Evolutionary conservation across 2,888 invertebrate genomes (phyloP), one percentile per base, ranked within the genome.

Genomic region (Heteropelma amictum): DNA sequence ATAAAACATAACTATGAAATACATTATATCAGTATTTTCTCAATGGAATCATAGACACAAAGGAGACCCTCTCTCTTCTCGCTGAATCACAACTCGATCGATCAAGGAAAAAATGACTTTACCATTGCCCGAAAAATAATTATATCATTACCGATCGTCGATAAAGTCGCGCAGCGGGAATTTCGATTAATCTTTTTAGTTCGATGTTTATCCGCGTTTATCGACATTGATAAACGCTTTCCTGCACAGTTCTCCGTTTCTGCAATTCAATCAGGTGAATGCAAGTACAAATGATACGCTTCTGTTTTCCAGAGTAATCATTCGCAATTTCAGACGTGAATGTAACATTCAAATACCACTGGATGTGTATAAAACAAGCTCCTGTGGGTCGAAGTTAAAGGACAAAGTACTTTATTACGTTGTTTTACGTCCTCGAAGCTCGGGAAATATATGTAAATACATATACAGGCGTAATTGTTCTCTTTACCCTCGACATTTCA

Each of bases 361-460:
- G n/a, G n/a, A n/a, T n/a, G n/a, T n/a, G n/a, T n/a, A n/a, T n/a
- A n/a, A n/a, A n/a, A n/a, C n/a, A n/a, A n/a, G n/a, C n/a, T n/a
- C n/a, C 67, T 63, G 42, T 45, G 64, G 58, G 53, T 69, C 64
- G 45, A 40, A 61, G 61, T 72, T 61, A 72, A 54, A 58, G 63
- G 56, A 73, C 58, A 47, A 40, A 42, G 49, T 63, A 21, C 35
- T 58, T 63, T 26, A 33, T 53, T n/a, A n/a, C n/a, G 40, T 19
- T 42, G 63, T 68, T 45, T 28, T 26, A 40, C 54, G 54, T 58
- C 69, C 69, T 73, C 63, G 58, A 28, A 19, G 42, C 3, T 2
- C n/a, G n/a, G n/a, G n/a, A n/a, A n/a, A n/a, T n/a, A 35, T 4
- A 19, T 58, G 49, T 35, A 45, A 40, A 69, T 21, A 8, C 10